Percentiles rank a stretch among this genome's conserved stretches.
phyloP scores from a whole-genome alignment of 1,140 invertebrate species.

The Drosophila setifemur region DNA sequence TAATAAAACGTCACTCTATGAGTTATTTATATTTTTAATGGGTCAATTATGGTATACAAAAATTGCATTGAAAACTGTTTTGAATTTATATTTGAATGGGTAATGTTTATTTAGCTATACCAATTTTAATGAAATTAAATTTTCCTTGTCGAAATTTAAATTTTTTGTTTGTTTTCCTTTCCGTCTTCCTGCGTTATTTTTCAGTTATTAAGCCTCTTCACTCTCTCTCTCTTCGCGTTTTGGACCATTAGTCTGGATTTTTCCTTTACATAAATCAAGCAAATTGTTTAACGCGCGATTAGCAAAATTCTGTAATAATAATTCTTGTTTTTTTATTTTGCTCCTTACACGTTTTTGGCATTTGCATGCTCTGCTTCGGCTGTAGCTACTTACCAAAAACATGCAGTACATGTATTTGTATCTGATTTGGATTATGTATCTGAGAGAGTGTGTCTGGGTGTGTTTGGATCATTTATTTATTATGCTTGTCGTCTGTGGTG shows the following conservation, averaged over 20 bases:
- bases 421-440: constrained; percentile 3
- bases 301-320: constrained; percentile 78
- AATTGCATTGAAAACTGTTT: no score
- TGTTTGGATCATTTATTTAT: constrained; percentile 59
- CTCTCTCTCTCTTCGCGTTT: background rate
- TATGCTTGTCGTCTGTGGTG: constrained; percentile 46
- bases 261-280: constrained; percentile 62
- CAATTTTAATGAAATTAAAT: no score
- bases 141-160: no score
- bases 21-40: no score
- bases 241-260: constrained; percentile 24
- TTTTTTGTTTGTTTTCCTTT: background rate
- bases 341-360: constrained; percentile 33
- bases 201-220: background rate
- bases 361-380: constrained; percentile 56
- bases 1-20: no score
- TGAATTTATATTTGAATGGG: no score
- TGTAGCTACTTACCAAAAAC: constrained; percentile 25
- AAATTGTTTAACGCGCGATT: constrained; percentile 80
- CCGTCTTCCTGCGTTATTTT: background rate
- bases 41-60: no score
- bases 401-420: constrained; percentile 36
- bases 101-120: no score
- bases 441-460: constrained; percentile 32
- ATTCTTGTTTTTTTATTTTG: constrained; percentile 62